Conservation (phyloP, 2,797 vertebrate species). For the Rhynchotus rufescens region DNA sequence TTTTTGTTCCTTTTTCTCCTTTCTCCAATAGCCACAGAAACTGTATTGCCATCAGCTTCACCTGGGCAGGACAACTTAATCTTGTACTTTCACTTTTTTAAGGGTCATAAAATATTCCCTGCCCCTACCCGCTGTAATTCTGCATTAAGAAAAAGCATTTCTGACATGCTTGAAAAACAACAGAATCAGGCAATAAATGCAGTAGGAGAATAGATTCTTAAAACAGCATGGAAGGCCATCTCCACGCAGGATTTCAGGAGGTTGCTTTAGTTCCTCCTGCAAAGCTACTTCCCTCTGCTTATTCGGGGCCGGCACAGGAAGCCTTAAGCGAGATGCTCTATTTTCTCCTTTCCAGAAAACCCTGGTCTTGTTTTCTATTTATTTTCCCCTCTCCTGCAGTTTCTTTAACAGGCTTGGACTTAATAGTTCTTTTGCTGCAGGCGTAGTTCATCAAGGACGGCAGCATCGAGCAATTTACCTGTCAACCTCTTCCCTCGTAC, state of each 20-base stretch:
- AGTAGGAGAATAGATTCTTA: neutral
- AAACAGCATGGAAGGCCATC: neutral
- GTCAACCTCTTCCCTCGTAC: conserved; percentile 59
- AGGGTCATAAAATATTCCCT: too few species aligned
- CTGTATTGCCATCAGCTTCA: neutral
- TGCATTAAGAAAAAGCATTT: neutral
- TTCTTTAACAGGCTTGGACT: conserved; percentile 58
- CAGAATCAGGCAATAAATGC: neutral
- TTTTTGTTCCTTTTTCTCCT: neutral
- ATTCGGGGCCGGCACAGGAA: neutral
- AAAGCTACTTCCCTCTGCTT: neutral
- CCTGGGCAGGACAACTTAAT: neutral
- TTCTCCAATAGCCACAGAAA: neutral
- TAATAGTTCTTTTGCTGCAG: conserved; percentile 35
- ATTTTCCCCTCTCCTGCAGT: conserved; percentile 23
- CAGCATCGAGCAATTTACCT: conserved; percentile 54
- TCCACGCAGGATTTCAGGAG: neutral
- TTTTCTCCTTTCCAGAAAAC: conserved; percentile 24
- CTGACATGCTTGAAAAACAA: neutral
- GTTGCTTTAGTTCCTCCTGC: neutral
- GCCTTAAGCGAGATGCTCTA: neutral
- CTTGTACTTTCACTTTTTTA: neutral
- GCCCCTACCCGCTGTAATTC: neutral
- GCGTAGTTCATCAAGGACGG: conserved; percentile 52
- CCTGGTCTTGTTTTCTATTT: too few species aligned